These are phyloP conservation scores for Drosophila antonietae DNA, from an alignment of 2,888 invertebrate genomes.

Conservation along the genomic window DNA sequence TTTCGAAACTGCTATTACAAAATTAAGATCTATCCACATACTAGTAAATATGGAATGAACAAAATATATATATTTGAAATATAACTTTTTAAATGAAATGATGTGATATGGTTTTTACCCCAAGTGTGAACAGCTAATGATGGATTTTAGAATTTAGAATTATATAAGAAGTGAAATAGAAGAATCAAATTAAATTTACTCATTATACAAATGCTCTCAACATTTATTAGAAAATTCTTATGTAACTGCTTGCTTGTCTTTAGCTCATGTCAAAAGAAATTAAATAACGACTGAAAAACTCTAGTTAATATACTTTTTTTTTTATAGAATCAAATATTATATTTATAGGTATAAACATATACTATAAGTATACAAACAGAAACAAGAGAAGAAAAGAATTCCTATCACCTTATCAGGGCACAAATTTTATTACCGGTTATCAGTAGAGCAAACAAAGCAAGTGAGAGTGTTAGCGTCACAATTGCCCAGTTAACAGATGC, in stretches of 20 bases:
- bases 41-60: not conserved
- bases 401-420: slow-evolving; percentile 43
- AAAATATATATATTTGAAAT: not conserved
- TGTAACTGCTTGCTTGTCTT: not conserved
- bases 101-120: too few relatives aligned
- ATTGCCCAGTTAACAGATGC: not conserved
- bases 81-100: not conserved
- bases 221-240: too few relatives aligned
- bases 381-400: slow-evolving; percentile 32
- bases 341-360: slow-evolving; percentile 9
- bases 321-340: slow-evolving; percentile 1
- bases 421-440: slow-evolving; percentile 45
- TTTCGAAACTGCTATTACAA: not conserved
- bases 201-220: not conserved
- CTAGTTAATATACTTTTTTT: not conserved
- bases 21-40: not conserved
- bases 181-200: not conserved
- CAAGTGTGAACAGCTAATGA: not conserved
- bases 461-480: not conserved
- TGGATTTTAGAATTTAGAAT: not conserved
- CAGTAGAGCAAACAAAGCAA: slow-evolving; percentile 32
- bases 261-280: not conserved
- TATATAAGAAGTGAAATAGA: not conserved
- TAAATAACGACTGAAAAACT: not conserved
- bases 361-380: slow-evolving; percentile 11